These are phyloP conservation scores for Caenorhabditis parvicauda DNA, from an alignment of 2,888 invertebrate species.

Conservation along the genomic window DNA sequence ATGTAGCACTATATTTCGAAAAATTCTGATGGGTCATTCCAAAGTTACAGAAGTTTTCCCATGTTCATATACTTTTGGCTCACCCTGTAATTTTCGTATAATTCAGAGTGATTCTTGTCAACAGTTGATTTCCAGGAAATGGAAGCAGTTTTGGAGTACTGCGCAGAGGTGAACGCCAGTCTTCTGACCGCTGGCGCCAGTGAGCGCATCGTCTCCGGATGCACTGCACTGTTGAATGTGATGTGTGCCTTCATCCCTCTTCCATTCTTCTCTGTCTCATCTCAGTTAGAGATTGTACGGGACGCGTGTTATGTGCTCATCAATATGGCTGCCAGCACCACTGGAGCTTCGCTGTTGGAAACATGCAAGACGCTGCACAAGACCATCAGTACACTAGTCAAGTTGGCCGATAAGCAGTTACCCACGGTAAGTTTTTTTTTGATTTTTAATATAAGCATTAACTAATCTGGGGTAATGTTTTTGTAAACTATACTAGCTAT, in stretches of 20 bases:
- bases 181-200: constrained; percentile 38
- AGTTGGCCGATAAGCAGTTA: constrained; percentile 13
- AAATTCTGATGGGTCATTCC: too few relatives aligned
- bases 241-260: constrained; percentile 52
- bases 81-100: too few relatives aligned
- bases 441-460: neutral
- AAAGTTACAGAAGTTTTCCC: too few relatives aligned
- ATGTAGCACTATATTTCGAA: too few relatives aligned
- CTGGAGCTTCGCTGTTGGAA: constrained; percentile 9
- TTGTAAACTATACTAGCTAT: too few relatives aligned
- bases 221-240: constrained; percentile 52
- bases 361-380: constrained; percentile 18
- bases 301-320: constrained; percentile 31
- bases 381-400: constrained; percentile 11
- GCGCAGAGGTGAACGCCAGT: constrained; percentile 45
- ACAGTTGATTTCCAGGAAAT: constrained; percentile 52
- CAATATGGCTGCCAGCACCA: constrained; percentile 23
- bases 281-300: constrained; percentile 27
- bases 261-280: constrained; percentile 41
- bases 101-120: too few relatives aligned
- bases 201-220: constrained; percentile 48
- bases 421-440: constrained; percentile 8
- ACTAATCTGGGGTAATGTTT: too few relatives aligned
- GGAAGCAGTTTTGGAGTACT: constrained; percentile 45
- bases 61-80: too few relatives aligned